A percentile compares a stretch with the other conserved stretches of the same genome.
Conservation (phyloP, 1,140 invertebrate genomes). For the Ylistrum balloti region DNA sequence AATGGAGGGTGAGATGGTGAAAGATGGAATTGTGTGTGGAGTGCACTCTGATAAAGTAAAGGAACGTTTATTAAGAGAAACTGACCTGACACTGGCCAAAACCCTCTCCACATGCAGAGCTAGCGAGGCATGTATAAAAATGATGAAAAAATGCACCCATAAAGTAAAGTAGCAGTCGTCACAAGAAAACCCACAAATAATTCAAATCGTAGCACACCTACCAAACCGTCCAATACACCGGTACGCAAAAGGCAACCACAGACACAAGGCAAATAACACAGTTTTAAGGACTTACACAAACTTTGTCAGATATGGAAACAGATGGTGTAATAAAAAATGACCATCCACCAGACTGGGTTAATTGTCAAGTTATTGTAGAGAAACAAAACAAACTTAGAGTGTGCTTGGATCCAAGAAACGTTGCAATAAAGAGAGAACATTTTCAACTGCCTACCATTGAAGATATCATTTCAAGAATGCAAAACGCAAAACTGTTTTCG, state of each 20-base stretch:
- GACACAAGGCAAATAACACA: no score
- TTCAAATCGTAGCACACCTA: not conserved
- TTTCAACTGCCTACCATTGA: slow-evolving; percentile 60
- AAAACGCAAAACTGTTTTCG: slow-evolving; percentile 59
- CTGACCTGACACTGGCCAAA: not conserved
- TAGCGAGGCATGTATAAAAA: not conserved
- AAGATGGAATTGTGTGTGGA: slow-evolving; percentile 50
- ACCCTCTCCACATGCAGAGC: slow-evolving; percentile 6
- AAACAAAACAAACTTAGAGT: slow-evolving; percentile 81
- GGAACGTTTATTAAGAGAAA: not conserved
- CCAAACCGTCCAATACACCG: not conserved
- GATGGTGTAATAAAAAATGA: slow-evolving; percentile 54
- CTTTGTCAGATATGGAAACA: no score
- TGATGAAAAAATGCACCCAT: not conserved
- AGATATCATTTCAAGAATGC: slow-evolving; percentile 50
- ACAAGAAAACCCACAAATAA: not conserved
- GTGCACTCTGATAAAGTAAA: slow-evolving; percentile 1
- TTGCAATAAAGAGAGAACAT: slow-evolving; percentile 80
- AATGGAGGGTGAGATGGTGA: slow-evolving; percentile 43
- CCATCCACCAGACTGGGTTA: slow-evolving; percentile 83
- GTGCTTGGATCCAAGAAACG: slow-evolving; percentile 83
- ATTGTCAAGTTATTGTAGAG: slow-evolving; percentile 80
- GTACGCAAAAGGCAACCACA: not conserved
- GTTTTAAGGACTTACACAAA: no score
- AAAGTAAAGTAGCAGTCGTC: not conserved